Percentiles rank a stretch among this genome's conserved stretches.
Evolutionary conservation across 92 coral and sea anemone species (phyloP).

Genomic region (Desmophyllum pertusum): DNA sequence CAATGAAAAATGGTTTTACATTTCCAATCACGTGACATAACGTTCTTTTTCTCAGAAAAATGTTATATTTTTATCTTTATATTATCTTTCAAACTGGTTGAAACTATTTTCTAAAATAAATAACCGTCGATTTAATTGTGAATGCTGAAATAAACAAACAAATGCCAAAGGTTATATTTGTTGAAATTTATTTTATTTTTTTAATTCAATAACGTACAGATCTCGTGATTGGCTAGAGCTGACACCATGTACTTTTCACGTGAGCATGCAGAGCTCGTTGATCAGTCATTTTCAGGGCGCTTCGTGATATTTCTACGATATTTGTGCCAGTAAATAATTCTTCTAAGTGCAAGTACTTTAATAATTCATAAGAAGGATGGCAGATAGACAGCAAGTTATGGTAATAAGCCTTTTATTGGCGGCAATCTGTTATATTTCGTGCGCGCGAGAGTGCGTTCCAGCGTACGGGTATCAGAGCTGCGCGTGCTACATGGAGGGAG

Average conservation of each 20-base stretch:
- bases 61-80: not conserved
- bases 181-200: not conserved
- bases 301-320: not conserved
- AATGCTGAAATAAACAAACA: not conserved
- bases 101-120: not conserved
- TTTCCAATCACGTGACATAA: not conserved
- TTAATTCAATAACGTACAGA: not conserved
- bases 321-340: not conserved
- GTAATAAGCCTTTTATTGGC: constrained; percentile 2
- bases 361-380: not conserved
- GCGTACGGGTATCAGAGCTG: constrained; percentile 56
- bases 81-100: not conserved
- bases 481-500: constrained; percentile 51
- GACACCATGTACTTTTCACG: not conserved
- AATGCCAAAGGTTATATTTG: too few species aligned
- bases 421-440: not conserved
- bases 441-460: constrained; percentile 39
- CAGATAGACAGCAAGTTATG: not conserved
- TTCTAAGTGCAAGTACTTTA: not conserved
- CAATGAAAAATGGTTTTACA: constrained; percentile 11
- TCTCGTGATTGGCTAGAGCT: not conserved
- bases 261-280: not conserved
- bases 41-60: not conserved
- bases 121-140: not conserved
- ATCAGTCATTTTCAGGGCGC: not conserved